A percentile compares a stretch with the other conserved stretches of the same genome.
Evolutionary conservation across 2,797 vertebrate species (phyloP).

Genomic region (Artibeus jamaicensis): DNA sequence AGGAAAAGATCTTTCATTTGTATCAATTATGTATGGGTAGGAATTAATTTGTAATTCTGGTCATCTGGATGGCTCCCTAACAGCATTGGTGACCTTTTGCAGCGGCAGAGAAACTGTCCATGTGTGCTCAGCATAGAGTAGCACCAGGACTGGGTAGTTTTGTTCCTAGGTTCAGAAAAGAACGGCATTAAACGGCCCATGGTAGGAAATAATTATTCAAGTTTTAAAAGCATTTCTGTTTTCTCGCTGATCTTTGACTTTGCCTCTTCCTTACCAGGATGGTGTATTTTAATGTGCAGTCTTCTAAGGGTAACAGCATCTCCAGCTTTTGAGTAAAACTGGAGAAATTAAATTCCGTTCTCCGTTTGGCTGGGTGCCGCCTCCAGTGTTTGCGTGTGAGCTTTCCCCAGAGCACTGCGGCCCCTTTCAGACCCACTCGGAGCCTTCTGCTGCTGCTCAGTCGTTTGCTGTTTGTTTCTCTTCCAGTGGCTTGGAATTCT

Average conservation of each 20-base stretch:
- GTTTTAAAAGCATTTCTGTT: slow-evolving; percentile 2
- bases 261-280: neutral
- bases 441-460: slow-evolving; percentile 45
- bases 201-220: neutral
- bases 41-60: slow-evolving; percentile 83
- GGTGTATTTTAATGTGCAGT: neutral
- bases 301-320: slow-evolving; percentile 4
- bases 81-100: slow-evolving; percentile 56
- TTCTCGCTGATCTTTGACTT: neutral
- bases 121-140: neutral
- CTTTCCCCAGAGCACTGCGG: slow-evolving; percentile 58
- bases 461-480: neutral
- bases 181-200: neutral
- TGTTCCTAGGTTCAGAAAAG: neutral
- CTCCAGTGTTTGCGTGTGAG: slow-evolving; percentile 73
- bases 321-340: slow-evolving; percentile 79
- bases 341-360: slow-evolving; percentile 80
- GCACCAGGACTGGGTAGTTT: neutral
- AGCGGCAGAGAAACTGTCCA: neutral
- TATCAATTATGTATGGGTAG: slow-evolving; percentile 80
- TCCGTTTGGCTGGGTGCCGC: slow-evolving; percentile 79
- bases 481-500: slow-evolving; percentile 15
- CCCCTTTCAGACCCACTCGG: slow-evolving; percentile 77
- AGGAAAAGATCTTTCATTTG: slow-evolving; percentile 79
- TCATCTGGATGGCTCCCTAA: slow-evolving; percentile 75